Percentiles rank a stretch among this genome's conserved stretches.
phyloP scores from a whole-genome alignment of 1,140 invertebrate genomes.

The Drosophila albomicans region DNA sequence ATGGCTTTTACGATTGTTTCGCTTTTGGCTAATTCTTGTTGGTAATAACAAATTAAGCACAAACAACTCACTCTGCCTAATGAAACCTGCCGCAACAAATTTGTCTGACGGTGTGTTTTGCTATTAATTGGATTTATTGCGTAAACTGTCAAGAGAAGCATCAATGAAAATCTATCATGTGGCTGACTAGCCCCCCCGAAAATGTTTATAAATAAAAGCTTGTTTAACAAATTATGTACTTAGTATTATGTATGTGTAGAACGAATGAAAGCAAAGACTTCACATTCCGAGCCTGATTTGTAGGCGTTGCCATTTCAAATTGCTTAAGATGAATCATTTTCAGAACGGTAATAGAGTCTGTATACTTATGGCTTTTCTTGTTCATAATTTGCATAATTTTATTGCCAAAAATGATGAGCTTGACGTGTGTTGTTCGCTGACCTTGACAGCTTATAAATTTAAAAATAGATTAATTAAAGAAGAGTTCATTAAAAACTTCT shows the following conservation, averaged over 20 bases:
- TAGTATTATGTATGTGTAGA: conserved; percentile 19
- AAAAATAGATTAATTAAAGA: background rate
- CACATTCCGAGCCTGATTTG: background rate
- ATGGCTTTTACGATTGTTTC: conserved; percentile 53
- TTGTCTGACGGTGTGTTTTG: background rate
- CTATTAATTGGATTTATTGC: conserved; percentile 76
- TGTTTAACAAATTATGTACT: conserved; percentile 25
- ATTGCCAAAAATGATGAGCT: background rate
- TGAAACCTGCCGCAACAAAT: conserved; percentile 60
- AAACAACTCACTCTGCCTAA: conserved; percentile 48
- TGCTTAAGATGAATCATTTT: conserved; percentile 65
- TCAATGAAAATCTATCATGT: conserved; percentile 74
- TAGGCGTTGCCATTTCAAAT: conserved; percentile 29
- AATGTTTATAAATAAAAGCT: conserved; percentile 46
- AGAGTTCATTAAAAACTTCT: background rate
- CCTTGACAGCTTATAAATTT: conserved; percentile 53
- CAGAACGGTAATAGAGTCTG: conserved; percentile 18
- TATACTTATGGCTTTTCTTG: conserved; percentile 38
- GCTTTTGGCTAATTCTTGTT: conserved; percentile 58
- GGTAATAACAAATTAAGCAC: conserved; percentile 71
- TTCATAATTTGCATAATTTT: conserved; percentile 45
- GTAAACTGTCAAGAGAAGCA: conserved; percentile 72
- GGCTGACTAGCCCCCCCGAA: conserved; percentile 31
- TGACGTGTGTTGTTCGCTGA: conserved; percentile 8
- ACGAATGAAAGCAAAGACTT: conserved; percentile 34